Base-by-base conservation (phyloP, 2,113 vertebrate species). In the Casuarius casuarius region DNA sequence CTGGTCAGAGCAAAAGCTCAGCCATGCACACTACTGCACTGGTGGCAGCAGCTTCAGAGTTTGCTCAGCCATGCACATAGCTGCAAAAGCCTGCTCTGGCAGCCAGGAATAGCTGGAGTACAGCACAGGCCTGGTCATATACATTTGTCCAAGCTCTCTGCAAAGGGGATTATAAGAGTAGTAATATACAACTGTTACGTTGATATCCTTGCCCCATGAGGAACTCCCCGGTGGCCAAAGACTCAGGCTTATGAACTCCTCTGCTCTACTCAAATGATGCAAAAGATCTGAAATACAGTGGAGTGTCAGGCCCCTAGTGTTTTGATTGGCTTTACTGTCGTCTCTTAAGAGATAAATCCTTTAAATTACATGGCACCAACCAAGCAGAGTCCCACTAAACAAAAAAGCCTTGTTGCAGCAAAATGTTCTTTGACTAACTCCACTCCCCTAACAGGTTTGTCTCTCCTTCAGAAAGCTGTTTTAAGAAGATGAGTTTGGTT, bases 401-500 rank as follows among this genome's bases (percentile, higher is more conserved):
- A 84, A 54, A 48, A 56, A 73, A 51, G 1, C 6, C 21, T 90
- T 71, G 2, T 63, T 77, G 42, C 17, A 87, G 74, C 14, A 71
- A 94, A 71, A 49, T 28, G 7, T 51, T 80, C 22, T 68, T 67
- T 81, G 49, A 71, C 42, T 86, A 62, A 79, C 46, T 68, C 38
- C 61, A 59, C 22, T 79, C 42, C 21, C 44, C n/a, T 9, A 76
- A 81, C 9, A 63, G 28, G 8, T 80, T 89, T 91, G 35, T 85
- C 18, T 84, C 33, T 89, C 44, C 58, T 87, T 84, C 71, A 77
- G 48, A 74, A 82, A 66, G 31, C 19, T 83, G 5, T 92, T 92
- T 91, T 31, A 92, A 74, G 78, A 85, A 92, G 78, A 91, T 35
- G 0, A 51, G 28, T 68, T 90, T 56, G 38, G 12, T 75, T 88